Conservation (phyloP, 92 coral and sea anemone genomes). For the Galaxea fascicularis region DNA sequence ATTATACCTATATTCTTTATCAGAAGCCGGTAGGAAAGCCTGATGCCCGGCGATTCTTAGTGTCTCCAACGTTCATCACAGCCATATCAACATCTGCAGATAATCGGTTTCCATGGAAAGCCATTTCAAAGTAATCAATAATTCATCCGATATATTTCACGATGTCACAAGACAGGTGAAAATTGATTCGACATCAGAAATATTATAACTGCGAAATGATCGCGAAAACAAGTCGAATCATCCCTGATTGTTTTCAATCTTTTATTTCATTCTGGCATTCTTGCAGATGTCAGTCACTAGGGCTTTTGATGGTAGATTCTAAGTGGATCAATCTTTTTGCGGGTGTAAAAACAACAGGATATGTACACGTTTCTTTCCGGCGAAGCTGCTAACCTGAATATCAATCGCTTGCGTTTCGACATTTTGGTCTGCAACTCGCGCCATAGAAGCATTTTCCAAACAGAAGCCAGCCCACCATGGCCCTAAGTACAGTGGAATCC, state of each 20-base stretch:
- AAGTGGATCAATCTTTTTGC: too few species aligned
- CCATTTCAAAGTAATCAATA: constrained; percentile 26
- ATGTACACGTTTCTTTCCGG: too few species aligned
- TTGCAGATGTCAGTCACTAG: too few species aligned
- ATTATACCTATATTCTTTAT: constrained; percentile 4
- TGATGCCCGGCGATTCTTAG: constrained; percentile 12
- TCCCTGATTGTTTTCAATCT: not conserved
- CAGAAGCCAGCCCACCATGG: too few species aligned
- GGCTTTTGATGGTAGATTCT: too few species aligned
- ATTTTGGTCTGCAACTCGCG: not conserved
- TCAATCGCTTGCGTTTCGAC: not conserved
- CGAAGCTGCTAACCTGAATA: not conserved
- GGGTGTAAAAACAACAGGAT: too few species aligned
- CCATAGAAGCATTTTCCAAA: not conserved
- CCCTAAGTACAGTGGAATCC: too few species aligned
- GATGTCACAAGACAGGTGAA: constrained; percentile 15
- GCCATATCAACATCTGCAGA: constrained; percentile 11
- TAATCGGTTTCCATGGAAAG: constrained; percentile 51
- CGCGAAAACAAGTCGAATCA: not conserved
- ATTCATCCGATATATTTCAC: constrained; percentile 28
- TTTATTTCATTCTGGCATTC: not conserved
- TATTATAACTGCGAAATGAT: not conserved
- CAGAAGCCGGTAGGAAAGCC: not conserved
- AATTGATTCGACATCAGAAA: not conserved
- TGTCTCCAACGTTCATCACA: not conserved